Conservation (phyloP, 2,888 invertebrate genomes). For the Nebria salina region DNA sequence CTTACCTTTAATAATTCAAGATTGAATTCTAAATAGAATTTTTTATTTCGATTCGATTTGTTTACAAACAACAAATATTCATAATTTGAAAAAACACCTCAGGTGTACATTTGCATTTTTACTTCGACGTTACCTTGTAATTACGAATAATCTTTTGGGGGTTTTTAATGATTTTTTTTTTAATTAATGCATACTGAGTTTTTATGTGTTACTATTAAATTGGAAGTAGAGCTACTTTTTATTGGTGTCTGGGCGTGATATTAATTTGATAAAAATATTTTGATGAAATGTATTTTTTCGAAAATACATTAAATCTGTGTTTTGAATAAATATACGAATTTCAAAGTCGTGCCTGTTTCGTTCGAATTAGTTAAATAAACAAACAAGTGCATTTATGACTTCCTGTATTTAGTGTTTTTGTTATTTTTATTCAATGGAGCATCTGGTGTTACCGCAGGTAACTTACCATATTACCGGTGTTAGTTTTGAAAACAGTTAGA, state of each 20-base stretch:
- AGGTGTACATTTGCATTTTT: too few species aligned
- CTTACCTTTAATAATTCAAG: too few species aligned
- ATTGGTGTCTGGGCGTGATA: not conserved
- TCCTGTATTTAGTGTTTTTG: slow-evolving; percentile 1
- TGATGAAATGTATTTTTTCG: not conserved
- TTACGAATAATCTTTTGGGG: too few species aligned
- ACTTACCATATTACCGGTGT: not conserved
- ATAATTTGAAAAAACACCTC: too few species aligned
- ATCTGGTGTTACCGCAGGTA: not conserved
- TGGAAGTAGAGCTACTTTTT: not conserved
- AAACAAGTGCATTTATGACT: not conserved
- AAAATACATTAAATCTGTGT: not conserved
- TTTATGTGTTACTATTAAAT: too few species aligned
- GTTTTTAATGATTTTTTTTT: too few species aligned
- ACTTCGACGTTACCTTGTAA: too few species aligned
- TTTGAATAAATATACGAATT: not conserved
- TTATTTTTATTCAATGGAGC: not conserved
- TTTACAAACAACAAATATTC: too few species aligned
- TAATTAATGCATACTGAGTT: too few species aligned
- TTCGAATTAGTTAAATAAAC: not conserved
- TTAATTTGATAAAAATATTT: not conserved
- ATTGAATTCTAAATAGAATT: too few species aligned
- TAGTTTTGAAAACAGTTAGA: not conserved
- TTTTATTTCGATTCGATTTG: too few species aligned
- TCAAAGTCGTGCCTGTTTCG: not conserved